phyloP scores from a whole-genome alignment of 2,113 vertebrate species.

The Alligator mississippiensis region DNA sequence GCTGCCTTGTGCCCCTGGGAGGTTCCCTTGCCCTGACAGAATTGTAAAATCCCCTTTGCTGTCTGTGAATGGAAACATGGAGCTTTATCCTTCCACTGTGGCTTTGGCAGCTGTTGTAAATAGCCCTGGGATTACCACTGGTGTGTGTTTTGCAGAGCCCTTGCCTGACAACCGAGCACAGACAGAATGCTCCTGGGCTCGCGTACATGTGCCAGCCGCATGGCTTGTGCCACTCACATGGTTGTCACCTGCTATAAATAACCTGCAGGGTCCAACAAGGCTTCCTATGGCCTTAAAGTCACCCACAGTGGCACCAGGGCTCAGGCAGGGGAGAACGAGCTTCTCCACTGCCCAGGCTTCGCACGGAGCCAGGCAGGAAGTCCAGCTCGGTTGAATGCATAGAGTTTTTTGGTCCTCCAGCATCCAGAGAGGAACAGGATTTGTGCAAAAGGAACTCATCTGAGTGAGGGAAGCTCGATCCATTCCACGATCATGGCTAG shows the following conservation, averaged over 20 bases:
- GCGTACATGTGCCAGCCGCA: not conserved
- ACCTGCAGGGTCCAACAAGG: not conserved
- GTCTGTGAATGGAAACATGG: too few species aligned
- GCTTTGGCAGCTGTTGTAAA: not conserved
- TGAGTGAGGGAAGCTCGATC: not conserved
- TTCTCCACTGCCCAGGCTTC: not conserved
- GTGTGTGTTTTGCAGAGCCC: not conserved
- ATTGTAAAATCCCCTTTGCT: not conserved
- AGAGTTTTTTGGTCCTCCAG: not conserved
- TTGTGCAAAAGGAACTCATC: not conserved
- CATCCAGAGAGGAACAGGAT: not conserved
- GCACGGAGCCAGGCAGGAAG: not conserved
- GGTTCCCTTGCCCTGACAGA: too few species aligned
- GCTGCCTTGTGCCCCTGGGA: not conserved
- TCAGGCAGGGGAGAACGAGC: not conserved
- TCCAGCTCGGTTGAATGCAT: not conserved
- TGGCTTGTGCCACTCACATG: not conserved
- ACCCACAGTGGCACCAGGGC: not conserved
- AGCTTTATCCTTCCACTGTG: not conserved
- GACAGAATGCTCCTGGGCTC: not conserved
- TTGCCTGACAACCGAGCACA: not conserved
- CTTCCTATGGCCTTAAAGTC: not conserved
- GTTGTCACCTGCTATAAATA: not conserved
- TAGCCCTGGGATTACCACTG: not conserved
- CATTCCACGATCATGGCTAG: not conserved